Evolutionary conservation across 2,797 vertebrate genomes (phyloP), one percentile per base, ranked within the genome.

Genomic region (Gymnothorax javanicus): DNA sequence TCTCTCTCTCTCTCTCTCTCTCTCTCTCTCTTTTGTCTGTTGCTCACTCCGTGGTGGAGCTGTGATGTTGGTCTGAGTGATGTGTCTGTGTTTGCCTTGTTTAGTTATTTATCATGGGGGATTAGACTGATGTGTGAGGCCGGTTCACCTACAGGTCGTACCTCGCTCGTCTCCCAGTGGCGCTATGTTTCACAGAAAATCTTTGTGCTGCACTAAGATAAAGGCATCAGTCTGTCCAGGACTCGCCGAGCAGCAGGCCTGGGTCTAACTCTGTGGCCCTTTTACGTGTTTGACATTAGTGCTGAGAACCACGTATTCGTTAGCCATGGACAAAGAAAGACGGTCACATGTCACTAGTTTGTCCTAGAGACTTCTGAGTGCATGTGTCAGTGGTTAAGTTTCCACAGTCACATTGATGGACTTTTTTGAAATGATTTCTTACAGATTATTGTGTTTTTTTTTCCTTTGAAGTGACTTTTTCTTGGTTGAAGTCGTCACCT

Each of bases 51-150:
- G 8, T 64, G 86, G 58, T 81, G 56, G 56, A 84, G 93, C 92
- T 84, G 59, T 93, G 90, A 89, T 92, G 83, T 43, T 43, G 86
- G 90, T 84, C 89, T 94, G 94, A 94, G 89, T 92, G 93, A 94
- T 93, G 91, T 90, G 90, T 91, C 92, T 89, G 86, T 93, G 94
- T 94, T 94, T 93, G 93, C 91, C 84, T 90, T 94, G 93, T 92
- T 93, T 89, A 92, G 91, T 94, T 94, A 93, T 95, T 94, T 94
- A 94, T 94, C 92, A 85, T 89, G 90, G 85, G 88, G 82, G 83
- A 85, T 67, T 15, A 59, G 43, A 81, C 23, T 13, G 17, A 20
- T 67, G 33, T 77, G 87, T 13, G 87, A 85, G 88, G 87, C 90
- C 43, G n/a, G 93, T 93, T 95, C 93, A 94, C 92, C 88, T 88